Base-by-base conservation (phyloP, 2,888 invertebrate species). In the Drosophila macrospina region DNA sequence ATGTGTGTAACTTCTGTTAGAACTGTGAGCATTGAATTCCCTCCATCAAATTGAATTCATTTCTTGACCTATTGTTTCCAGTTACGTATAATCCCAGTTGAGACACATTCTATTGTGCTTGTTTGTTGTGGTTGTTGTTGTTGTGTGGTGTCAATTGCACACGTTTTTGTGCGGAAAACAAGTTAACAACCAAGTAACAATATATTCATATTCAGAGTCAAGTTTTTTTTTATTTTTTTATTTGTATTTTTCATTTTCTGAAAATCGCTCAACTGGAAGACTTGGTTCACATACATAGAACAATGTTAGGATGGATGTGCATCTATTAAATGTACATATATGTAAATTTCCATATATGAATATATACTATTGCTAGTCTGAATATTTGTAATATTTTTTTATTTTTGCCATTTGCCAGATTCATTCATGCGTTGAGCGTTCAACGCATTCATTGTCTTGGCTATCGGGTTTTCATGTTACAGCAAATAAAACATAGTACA, bases 211-310 rank as follows among this genome's bases (percentile, higher is more conserved):
- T 57, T 52, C 39, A 32, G 47, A 63, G 30, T 48, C 30, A 37
- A 13, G 36, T 54, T 54, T 24, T 32, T n/a, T n/a, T n/a, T n/a
- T n/a, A n/a, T n/a, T n/a, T n/a, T n/a, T n/a, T n/a, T n/a, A n/a
- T n/a, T n/a, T n/a, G n/a, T n/a, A n/a, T n/a, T n/a, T n/a, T n/a
- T n/a, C n/a, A n/a, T n/a, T n/a, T n/a, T 61, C 11, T 39, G 30
- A 34, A 52, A 67, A 55, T 54, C 48, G 39, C 39, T 63, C 60
- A 64, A 52, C 68, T 73, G 63, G 50, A 68, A 72, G 73, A 74
- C 73, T 73, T 73, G 74, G 63, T 60, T 73, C 61, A 36, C 62
- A 57, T 37, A 36, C 62, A 57, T 37, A 56, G 63, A 54, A 60
- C 54, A 51, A 30, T 52, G 36, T 47, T 47, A 30, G 16, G 10